Evolutionary conservation across 2,113 vertebrate genomes (phyloP), one percentile per base, ranked within the genome.

Genomic region (Leptosomus discolor): DNA sequence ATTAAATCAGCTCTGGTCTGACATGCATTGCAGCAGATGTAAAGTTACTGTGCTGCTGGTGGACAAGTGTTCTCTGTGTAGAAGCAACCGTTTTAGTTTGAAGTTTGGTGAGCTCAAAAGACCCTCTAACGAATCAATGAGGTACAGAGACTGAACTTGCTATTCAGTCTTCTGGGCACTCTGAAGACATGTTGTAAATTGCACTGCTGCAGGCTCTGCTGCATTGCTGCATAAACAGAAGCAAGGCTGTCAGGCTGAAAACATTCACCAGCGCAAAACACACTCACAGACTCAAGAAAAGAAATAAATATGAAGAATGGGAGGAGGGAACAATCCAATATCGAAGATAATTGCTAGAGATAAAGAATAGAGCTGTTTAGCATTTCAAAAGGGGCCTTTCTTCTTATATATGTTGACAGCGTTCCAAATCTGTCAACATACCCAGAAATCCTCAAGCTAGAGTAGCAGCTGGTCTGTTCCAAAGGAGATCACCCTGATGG

Each of bases 361-460:
- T 88, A 92, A 82, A 94, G 67, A 85, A 79, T 46, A 96, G 51
- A 73, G 32, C 69, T 92, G 45, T 61, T 96, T 94, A 95, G 84
- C 90, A 94, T 95, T 97, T 97, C 92, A 96, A 97, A 96, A 60
- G 43, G n/a, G 43, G 34, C 27, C 34, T 81, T 90, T 87, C 91
- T 86, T 90, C 68, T 83, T 86, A 56, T 41, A 14, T 61, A 57
- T 26, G n/a, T 90, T 94, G 85, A 51, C 36, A 74, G 39, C 1
- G 2, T 57, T 94, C 77, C 45, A 95, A 96, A 97, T 89, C 48
- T 1, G 1, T 84, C 86, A 94, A 84, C 41, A 68, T 58, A 88
- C 15, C 13, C 39, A 85, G 63, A 91, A 91, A 85, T 76, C 71
- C 36, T 86, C 41, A 85, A 68, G 30, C 70, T 89, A 92, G 58